Evolutionary conservation across 2,888 invertebrate genomes (phyloP), one percentile per base, ranked within the genome.

Genomic region (Pollenia angustigena): DNA sequence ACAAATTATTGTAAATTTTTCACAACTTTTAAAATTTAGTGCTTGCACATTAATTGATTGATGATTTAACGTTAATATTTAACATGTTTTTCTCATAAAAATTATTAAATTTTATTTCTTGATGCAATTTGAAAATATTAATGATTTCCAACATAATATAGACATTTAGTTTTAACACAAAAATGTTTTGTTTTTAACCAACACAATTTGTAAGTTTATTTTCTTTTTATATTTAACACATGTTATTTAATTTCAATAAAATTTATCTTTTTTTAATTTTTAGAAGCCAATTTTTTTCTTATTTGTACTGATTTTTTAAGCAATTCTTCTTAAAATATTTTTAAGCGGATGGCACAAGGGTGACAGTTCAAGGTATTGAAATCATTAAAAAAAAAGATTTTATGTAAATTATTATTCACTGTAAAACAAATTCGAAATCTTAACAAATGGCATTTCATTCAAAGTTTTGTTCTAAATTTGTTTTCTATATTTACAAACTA

Each of bases 281-380:
- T 6, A 32, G 32, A 32, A 32, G 6, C 4, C 32, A 32, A 32
- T 6, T 6, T 32, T 32, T 32, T 32, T 32, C 23, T 40, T 14
- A 54, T 52, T 10, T 7, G 10, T 54, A 54, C 10, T 7, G 54
- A 54, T 54, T 54, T n/a, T 54, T 54, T 54, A 54, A 54, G n/a
- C 54, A 54, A 10, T 32, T 32, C 32, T 32, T 32, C 6, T 32
- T 32, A 32, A 4, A 32, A 32, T 32, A 32, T 32, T 44, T 46
- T 44, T 71, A 44, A 48, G 40, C 16, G 44, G 76, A 85, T 54
- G 23, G 10, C 64, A 75, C 62, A 18, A 68, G 68, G 78, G 48
- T 62, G 72, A 81, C 76, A 78, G 84, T 78, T 87, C 72, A 87
- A 87, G 81, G 81, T 62, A 80, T 79, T 60, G 48, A 76, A 69